phyloP scores from a whole-genome alignment of 2,888 invertebrate species.

The Cerceris ruficornis region DNA sequence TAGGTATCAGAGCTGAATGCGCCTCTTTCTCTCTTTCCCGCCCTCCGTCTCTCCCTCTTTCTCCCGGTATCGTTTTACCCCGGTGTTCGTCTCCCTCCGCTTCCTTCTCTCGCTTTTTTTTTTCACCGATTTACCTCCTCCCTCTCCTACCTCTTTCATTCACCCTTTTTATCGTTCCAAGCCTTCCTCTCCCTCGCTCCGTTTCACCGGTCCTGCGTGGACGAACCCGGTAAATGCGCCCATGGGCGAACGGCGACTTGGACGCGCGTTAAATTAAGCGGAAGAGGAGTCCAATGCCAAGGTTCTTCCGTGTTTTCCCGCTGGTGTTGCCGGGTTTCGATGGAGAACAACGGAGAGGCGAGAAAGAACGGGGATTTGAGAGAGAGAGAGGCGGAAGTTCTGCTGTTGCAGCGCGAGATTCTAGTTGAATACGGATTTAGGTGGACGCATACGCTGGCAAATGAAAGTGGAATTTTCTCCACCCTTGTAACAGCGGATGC shows the following conservation, averaged over 20 bases:
- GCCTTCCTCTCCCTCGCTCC: constrained; percentile 13
- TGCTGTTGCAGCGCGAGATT: constrained; percentile 9
- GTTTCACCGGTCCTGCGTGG: constrained; percentile 42
- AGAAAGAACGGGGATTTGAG: background rate
- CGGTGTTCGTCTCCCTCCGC: constrained; percentile 16
- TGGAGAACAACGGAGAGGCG: background rate
- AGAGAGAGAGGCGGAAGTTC: background rate
- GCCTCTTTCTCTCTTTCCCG: constrained; percentile 31
- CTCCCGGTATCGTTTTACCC: constrained; percentile 29
- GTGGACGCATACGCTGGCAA: background rate
- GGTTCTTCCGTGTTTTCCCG: constrained; percentile 61
- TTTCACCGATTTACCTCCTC: background rate
- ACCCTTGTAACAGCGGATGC: background rate
- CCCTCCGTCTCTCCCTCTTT: constrained; percentile 41
- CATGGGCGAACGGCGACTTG: constrained; percentile 14
- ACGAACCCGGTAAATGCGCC: constrained; percentile 43
- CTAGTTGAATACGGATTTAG: background rate
- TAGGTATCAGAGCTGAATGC: constrained; percentile 69
- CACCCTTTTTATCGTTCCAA: constrained; percentile 41
- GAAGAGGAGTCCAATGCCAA: constrained; percentile 71
- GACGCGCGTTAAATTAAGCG: constrained; percentile 64
- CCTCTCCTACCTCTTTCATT: constrained; percentile 32
- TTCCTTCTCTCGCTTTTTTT: background rate
- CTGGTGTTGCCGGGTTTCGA: background rate
- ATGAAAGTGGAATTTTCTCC: background rate